Conservation (phyloP, 2,888 invertebrate genomes). For the Euzophera pinguis region DNA sequence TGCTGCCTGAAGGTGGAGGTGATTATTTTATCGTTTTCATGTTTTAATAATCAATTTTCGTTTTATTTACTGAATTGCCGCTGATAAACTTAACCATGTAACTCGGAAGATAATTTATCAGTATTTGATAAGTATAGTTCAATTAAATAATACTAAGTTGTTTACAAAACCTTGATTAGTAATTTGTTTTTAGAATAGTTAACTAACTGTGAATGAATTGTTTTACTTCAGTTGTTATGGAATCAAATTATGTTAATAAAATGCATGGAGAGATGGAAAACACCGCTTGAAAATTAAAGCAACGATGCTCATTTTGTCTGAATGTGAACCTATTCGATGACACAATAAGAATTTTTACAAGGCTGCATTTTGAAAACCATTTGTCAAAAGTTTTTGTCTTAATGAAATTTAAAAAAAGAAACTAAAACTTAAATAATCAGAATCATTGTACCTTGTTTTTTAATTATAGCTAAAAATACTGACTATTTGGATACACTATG, state of each 20-base stretch:
- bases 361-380: background rate
- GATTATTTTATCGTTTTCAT: constrained; percentile 35
- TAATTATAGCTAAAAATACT: too few relatives aligned
- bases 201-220: background rate
- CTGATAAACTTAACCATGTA: background rate
- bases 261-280: too few relatives aligned
- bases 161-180: background rate
- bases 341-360: too few relatives aligned
- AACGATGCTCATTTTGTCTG: too few relatives aligned
- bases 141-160: background rate
- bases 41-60: background rate
- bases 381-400: background rate
- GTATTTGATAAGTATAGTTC: background rate
- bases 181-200: background rate
- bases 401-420: too few relatives aligned
- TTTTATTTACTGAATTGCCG: background rate
- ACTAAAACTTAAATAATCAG: too few relatives aligned
- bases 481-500: too few relatives aligned
- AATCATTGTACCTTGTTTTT: too few relatives aligned
- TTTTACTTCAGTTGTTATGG: background rate
- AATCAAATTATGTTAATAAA: too few relatives aligned
- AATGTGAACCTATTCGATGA: too few relatives aligned
- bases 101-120: background rate
- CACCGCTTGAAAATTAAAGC: too few relatives aligned
- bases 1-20: constrained; percentile 74